phyloP scores from a whole-genome alignment of 2,113 vertebrate species.

The Sapayoa aenigma region DNA sequence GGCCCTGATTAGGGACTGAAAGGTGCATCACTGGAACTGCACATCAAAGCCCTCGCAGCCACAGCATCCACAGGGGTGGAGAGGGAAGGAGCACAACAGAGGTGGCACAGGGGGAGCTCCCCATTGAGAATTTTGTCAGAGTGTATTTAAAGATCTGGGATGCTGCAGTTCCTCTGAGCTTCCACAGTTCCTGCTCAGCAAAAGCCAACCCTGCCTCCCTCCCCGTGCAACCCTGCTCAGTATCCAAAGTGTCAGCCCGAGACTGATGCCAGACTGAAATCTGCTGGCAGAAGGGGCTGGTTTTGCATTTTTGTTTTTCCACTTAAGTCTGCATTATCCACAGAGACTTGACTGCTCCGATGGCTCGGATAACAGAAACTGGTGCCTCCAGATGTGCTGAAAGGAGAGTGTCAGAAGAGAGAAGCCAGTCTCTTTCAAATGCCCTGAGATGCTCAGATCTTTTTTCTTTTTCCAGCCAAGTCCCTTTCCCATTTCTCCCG shows the following conservation, averaged over 20 bases:
- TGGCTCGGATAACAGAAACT: neutral
- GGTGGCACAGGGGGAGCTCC: conserved; percentile 22
- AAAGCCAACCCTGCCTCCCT: neutral
- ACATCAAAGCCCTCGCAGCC: conserved; percentile 32
- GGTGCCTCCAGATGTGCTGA: neutral
- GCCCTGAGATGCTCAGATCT: neutral
- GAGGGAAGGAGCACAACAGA: neutral
- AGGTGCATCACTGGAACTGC: neutral
- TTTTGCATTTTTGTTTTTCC: neutral
- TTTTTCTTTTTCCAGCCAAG: neutral
- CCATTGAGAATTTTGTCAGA: neutral
- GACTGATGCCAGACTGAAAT: neutral
- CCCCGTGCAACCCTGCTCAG: neutral
- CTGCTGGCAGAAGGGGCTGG: neutral
- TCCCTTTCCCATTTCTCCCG: rapidly evolving
- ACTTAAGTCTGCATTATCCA: neutral
- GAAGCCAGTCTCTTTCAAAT: neutral
- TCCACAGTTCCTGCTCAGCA: conserved; percentile 19
- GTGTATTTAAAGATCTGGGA: neutral
- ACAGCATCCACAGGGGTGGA: neutral
- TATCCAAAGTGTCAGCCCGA: conserved; percentile 1
- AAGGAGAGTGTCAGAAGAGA: neutral
- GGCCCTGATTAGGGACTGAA: neutral
- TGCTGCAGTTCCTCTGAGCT: conserved; percentile 2
- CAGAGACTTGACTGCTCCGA: neutral